Evolutionary conservation across 2,113 vertebrate genomes (phyloP), one percentile per base, ranked within the genome.

Genomic region (Coregonus clupeaformis): DNA sequence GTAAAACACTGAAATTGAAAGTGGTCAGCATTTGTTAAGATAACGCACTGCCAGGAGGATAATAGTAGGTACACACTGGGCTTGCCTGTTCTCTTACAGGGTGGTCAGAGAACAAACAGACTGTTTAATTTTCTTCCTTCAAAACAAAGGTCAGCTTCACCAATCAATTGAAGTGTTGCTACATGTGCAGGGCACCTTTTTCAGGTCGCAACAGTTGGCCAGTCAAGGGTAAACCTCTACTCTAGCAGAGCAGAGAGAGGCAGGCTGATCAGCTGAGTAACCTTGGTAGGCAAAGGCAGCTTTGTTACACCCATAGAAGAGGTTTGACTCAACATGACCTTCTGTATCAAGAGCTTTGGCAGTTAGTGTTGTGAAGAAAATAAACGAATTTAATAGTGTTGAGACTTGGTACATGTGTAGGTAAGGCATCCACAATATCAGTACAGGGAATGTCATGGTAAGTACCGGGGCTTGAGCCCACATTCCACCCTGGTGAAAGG

Each of bases 151-250:
- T 67, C 30, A 11, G 30, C 30, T 29, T 16, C 65, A 67, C 16
- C 65, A 67, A 67, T 67, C 65, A 67, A 20, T 30, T 36, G 14
- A 27, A 32, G 4, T 59, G 6, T 59, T 22, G 7, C 57, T n/a
- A 22, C 57, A 59, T 59, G 36, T 36, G 36, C 36, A 36, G 7
- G 29, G 16, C 12, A 36, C 18, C 30, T 30, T 18, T 16, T 18
- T 20, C 30, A 30, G 65, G 30, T 32, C 65, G 6, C 65, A 9
- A 67, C 30, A 12, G 30, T 20, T 32, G 65, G 9, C 29, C 29
- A 67, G 30, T 67, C 65, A 67, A 67, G 30, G 65, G 18, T 16
- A 32, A 60, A 67, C 64, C 14, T 52, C 49, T 52, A 16, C 49
- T 52, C 49, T 36, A 36, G 7, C 30, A n/a, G 16, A 67, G 57